Conservation (phyloP, 2,888 invertebrate species). For the Acronicta alni region DNA sequence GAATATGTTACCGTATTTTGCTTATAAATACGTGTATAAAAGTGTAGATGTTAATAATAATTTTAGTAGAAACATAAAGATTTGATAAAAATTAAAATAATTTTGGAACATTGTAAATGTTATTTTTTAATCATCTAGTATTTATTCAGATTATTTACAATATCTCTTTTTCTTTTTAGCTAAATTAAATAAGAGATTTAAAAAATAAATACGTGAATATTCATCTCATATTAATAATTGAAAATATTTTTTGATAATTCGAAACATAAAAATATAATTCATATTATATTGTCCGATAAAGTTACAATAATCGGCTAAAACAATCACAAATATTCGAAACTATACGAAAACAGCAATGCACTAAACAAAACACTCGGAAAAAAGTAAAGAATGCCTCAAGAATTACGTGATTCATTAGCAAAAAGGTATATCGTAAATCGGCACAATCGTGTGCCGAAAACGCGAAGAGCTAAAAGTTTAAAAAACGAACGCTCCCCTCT, state of each 20-base stretch:
- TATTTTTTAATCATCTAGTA: too few relatives aligned
- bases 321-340: conserved; percentile 6
- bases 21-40: conserved; percentile 40
- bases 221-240: too few relatives aligned
- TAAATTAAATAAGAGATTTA: too few relatives aligned
- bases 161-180: too few relatives aligned
- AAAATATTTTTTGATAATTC: too few relatives aligned
- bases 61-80: conserved; percentile 3
- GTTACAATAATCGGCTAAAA: background rate
- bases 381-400: conserved; percentile 45
- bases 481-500: conserved; percentile 69
- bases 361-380: conserved; percentile 32
- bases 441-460: conserved; percentile 78
- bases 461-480: conserved; percentile 72
- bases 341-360: conserved; percentile 17
- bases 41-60: conserved; percentile 17
- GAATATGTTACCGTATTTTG: conserved; percentile 57
- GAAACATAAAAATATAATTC: too few relatives aligned
- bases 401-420: conserved; percentile 79
- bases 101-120: too few relatives aligned
- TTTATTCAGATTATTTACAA: too few relatives aligned
- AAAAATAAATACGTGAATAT: too few relatives aligned
- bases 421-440: conserved; percentile 83
- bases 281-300: background rate
- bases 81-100: too few relatives aligned